Evolutionary conservation across 2,888 invertebrate species (phyloP), one percentile per base, ranked within the genome.

Genomic region (Tholera decimalis): DNA sequence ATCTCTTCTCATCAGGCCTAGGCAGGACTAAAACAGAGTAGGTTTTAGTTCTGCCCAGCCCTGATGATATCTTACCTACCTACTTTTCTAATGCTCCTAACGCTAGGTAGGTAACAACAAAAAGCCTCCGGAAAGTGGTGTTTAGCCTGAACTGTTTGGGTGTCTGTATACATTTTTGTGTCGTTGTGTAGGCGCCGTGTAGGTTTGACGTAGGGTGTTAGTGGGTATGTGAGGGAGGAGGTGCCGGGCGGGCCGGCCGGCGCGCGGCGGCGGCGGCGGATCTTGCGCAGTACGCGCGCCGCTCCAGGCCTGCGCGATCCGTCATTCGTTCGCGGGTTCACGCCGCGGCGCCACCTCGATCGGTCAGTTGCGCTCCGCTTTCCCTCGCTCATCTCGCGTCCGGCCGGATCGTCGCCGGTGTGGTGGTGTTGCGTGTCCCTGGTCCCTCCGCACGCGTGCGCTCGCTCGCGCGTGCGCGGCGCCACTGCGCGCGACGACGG

Each of bases 401-500:
- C 67, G 71, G 69, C 77, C 74, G 73, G 77, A 76, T 70, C 75
- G n/a, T 68, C 69, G 62, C 77, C 85, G 83, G 80, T 66, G 76
- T 90, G 63, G 80, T 77, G 75, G 89, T 89, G 77, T 84, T 88
- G 85, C 87, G 89, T 88, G 73, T 79, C 76, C 79, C 82, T 75
- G 74, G 65, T 81, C 74, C 68, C 76, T 82, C 82, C 86, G 91
- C 86, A 92, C 93, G 94, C 93, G 94, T 93, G 93, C 93, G 94
- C 94, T 91, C 91, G 65, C 82, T 86, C 90, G 92, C 93, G 94
- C 94, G 94, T 92, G 93, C 94, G 94, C 92, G 93, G 90, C 89
- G 89, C 86, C 85, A 85, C 82, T 91, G 91, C 92, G 93, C 93
- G 93, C 94, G 91, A 94, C 94, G 94, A 94, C 95, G 94, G 92